Conservation (phyloP, 2,888 invertebrate species). For the Athalia rosae region DNA sequence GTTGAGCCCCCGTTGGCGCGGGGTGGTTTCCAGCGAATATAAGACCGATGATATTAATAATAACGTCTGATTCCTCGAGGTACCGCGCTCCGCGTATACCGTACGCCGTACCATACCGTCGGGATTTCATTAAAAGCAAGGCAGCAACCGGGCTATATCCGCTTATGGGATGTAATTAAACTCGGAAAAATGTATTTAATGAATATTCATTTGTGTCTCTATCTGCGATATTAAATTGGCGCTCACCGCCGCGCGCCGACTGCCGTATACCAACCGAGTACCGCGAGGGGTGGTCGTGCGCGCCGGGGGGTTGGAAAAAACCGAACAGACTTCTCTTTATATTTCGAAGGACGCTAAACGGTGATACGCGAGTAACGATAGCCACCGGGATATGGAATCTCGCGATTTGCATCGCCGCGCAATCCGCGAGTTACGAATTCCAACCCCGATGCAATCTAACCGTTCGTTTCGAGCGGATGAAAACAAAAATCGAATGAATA, state of each 20-base stretch:
- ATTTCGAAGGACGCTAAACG: too few species aligned
- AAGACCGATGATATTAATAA: conserved; percentile 70
- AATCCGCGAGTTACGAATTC: too few species aligned
- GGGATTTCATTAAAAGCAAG: conserved; percentile 69
- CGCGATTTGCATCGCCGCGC: too few species aligned
- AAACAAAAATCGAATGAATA: too few species aligned
- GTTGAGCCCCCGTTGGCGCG: too few species aligned
- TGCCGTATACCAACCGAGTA: background rate
- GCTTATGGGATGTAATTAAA: conserved; percentile 72
- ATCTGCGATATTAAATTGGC: conserved; percentile 34
- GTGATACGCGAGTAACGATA: too few species aligned
- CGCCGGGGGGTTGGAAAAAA: too few species aligned
- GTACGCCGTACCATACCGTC: conserved; percentile 22
- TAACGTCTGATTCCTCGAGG: conserved; percentile 63
- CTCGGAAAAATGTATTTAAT: conserved; percentile 71
- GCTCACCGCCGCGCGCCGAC: background rate
- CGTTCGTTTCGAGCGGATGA: too few species aligned
- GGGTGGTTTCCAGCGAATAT: conserved; percentile 26
- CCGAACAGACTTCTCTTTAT: too few species aligned
- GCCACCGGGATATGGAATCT: too few species aligned
- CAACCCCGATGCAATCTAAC: too few species aligned
- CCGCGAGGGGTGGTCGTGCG: too few species aligned
- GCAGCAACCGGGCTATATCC: conserved; percentile 61
- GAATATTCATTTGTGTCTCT: conserved; percentile 64
- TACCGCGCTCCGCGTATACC: conserved; percentile 51